These are phyloP conservation scores for Thinocorus orbignyianus DNA, from an alignment of 2,113 vertebrate species.

Conservation along the genomic window DNA sequence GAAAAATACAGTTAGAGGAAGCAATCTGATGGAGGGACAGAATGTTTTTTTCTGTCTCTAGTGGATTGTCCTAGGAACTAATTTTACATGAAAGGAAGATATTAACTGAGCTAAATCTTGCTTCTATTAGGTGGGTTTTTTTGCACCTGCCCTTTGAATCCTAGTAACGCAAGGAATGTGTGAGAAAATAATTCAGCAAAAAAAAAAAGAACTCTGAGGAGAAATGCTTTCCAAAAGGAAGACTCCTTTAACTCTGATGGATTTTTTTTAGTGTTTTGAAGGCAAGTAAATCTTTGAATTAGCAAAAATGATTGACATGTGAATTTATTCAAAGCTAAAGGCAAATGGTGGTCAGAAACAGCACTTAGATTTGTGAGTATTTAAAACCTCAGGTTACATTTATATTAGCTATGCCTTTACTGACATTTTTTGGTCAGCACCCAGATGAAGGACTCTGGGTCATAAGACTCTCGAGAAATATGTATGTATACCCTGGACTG, in stretches of 20 bases:
- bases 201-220: conserved; percentile 14
- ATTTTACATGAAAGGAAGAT: background rate
- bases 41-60: background rate
- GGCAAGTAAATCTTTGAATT: conserved; percentile 53
- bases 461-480: background rate
- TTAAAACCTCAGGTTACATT: background rate
- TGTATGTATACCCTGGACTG: background rate
- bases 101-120: background rate
- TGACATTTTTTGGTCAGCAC: background rate
- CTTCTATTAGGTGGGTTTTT: background rate
- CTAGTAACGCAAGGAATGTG: background rate
- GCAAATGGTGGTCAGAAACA: conserved; percentile 7
- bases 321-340: conserved; percentile 56
- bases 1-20: background rate
- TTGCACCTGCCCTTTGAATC: conserved; percentile 1
- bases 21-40: background rate
- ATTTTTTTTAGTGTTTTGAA: background rate
- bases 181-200: conserved; percentile 7
- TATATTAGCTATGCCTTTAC: background rate
- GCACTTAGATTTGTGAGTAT: background rate
- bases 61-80: background rate
- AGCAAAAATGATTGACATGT: conserved; percentile 58
- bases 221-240: conserved; percentile 4
- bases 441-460: background rate
- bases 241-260: background rate